Evolutionary conservation across 2,113 vertebrate genomes (phyloP), one percentile per base, ranked within the genome.

Genomic region (Meleagris gallopavo): DNA sequence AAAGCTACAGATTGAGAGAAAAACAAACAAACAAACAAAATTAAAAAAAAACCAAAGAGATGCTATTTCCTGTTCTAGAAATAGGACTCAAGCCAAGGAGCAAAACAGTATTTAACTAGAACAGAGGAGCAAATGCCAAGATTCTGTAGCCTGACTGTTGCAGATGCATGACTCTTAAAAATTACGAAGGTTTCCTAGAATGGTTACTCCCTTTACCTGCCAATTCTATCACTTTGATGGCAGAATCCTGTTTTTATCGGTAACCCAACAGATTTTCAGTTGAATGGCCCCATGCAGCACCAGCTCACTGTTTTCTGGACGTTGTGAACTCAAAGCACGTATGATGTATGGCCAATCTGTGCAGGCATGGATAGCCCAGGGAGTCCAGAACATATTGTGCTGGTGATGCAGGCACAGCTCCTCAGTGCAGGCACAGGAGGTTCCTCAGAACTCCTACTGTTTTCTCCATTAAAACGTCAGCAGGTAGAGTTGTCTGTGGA

Each of bases 1-100:
- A 95, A 93, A 95, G 70, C 94, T 91, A 81, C 86, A 93, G 92
- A 91, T 24, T 88, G 91, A 88, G 77, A 95, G 69, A 93, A 91
- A 93, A 96, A 91, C 52, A 77, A 84, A 83, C 55, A 43, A 43
- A 7, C 10, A 40, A 40, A 40, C 11, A 12, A 40, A 40, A 40
- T 12, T 5, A 38, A 38, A 40, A 40, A 40, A 40, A 83, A 86
- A 2, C 79, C 73, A 84, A 91, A 80, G 73, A 88, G 30, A 86
- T 81, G 83, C 61, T 84, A 24, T 84, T 94, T 97, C 89, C 85
- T 95, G 69, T 74, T 78, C 69, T 86, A 66, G 36, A 91, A 96
- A 88, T 21, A 81, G 69, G 65, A 91, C 57, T 90, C 76, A 65
- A 93, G 93, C 93, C 88, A 95, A 94, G 71, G 57, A 95, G 76